Conservation (phyloP, 2,888 invertebrate species). For the Tolmerus cingulatus region DNA sequence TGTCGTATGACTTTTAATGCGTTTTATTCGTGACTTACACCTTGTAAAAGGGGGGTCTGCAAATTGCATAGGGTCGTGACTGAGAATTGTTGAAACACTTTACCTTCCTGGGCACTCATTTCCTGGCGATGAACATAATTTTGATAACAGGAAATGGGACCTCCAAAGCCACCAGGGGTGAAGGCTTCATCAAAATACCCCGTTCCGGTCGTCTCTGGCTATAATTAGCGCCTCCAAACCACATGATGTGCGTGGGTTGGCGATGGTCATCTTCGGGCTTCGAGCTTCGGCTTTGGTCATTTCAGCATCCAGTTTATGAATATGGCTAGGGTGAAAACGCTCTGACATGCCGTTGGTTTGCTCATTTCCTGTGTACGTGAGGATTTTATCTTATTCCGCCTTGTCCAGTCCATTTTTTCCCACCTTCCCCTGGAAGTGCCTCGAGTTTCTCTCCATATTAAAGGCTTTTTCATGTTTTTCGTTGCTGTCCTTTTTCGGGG, state of each 20-base stretch:
- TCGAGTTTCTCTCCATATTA: background rate
- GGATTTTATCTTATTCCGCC: conserved; percentile 14
- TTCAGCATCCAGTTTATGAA: background rate
- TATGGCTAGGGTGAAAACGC: background rate
- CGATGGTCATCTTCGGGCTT: background rate
- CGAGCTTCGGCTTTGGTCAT: background rate
- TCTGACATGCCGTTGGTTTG: conserved; percentile 19
- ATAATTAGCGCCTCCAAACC: background rate
- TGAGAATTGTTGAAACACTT: background rate
- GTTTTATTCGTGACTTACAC: background rate
- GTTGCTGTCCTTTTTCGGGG: background rate
- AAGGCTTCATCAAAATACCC: background rate
- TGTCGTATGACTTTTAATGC: background rate
- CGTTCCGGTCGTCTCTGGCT: background rate
- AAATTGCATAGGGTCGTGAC: background rate
- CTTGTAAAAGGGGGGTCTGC: background rate
- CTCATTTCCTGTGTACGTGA: conserved; percentile 32
- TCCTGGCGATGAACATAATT: background rate
- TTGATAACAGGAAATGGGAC: background rate
- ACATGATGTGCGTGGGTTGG: background rate
- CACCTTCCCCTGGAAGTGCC: background rate
- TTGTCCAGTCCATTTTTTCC: background rate
- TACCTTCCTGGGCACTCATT: background rate
- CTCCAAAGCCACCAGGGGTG: background rate
- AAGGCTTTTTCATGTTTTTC: conserved; percentile 19